Conservation (phyloP, 2,888 invertebrate genomes). For the Hipparchia semele region DNA sequence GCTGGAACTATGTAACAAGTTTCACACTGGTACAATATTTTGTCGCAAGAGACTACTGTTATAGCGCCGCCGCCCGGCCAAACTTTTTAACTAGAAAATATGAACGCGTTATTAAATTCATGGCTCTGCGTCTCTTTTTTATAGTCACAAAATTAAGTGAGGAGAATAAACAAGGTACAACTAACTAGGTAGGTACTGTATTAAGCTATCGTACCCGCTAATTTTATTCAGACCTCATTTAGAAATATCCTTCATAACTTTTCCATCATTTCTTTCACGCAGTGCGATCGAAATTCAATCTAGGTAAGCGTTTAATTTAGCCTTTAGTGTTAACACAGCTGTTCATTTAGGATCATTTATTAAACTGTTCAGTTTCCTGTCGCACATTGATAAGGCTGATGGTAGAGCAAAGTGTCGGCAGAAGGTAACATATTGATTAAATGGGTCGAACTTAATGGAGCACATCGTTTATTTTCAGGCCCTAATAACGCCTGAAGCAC, state of each 20-base stretch:
- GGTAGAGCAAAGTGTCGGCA: constrained; percentile 2
- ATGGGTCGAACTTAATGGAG: background rate
- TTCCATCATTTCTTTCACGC: background rate
- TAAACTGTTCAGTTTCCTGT: constrained; percentile 13
- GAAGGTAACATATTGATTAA: background rate
- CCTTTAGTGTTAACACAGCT: background rate
- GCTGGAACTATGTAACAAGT: background rate
- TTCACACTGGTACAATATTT: background rate
- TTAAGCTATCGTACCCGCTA: background rate
- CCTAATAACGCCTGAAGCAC: too few relatives aligned
- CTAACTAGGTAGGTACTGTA: too few relatives aligned
- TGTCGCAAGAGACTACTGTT: constrained; percentile 15
- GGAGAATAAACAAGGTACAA: background rate
- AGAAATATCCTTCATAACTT: background rate
- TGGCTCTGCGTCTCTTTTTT: background rate
- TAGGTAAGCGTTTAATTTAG: background rate
- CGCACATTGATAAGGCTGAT: background rate
- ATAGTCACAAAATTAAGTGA: background rate
- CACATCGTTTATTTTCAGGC: too few relatives aligned
- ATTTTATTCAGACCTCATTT: constrained; percentile 3
- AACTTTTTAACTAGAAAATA: constrained; percentile 18
- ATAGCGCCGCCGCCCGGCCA: background rate
- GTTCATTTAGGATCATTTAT: constrained; percentile 2
- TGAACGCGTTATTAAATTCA: constrained; percentile 2
- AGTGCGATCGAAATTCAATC: background rate